Percentiles rank a stretch among this genome's conserved stretches.
These are phyloP conservation scores for Anabacerthia variegaticeps DNA, from an alignment of 2,797 vertebrate genomes.

Conservation along the genomic window DNA sequence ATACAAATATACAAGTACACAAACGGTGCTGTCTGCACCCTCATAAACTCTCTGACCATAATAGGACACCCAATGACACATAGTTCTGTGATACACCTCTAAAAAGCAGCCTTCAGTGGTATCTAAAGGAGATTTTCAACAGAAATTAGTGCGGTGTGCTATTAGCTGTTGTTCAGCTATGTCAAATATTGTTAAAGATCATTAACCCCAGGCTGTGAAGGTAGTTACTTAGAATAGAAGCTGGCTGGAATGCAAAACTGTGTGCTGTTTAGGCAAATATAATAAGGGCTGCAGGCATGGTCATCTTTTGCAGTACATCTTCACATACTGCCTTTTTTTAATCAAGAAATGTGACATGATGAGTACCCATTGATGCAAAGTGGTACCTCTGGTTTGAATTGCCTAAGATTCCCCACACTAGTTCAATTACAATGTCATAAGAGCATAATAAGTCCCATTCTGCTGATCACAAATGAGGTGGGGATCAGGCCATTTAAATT, in stretches of 20 bases:
- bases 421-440: not conserved
- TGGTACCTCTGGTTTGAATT: not conserved
- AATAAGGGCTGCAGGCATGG: not conserved
- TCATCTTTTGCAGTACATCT: not conserved
- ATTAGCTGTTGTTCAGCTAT: constrained; percentile 23
- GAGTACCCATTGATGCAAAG: not conserved
- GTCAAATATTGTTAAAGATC: constrained; percentile 16
- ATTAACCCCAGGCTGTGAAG: not conserved
- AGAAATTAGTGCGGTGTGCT: constrained; percentile 10
- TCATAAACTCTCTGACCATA: constrained; percentile 15
- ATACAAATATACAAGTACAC: constrained; percentile 59
- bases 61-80: not conserved
- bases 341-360: not conserved
- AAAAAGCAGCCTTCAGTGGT: constrained; percentile 8
- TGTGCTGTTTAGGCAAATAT: not conserved
- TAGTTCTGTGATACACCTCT: constrained; percentile 43
- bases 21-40: not conserved
- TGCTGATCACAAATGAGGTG: not conserved
- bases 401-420: not conserved
- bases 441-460: not conserved
- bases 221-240: not conserved
- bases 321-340: not conserved
- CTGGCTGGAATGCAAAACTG: not conserved
- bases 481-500: not conserved
- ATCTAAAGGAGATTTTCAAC: constrained; percentile 49